Evolutionary conservation across 2,888 invertebrate genomes (phyloP), one percentile per base, ranked within the genome.

Genomic region (Helobdella robusta): DNA sequence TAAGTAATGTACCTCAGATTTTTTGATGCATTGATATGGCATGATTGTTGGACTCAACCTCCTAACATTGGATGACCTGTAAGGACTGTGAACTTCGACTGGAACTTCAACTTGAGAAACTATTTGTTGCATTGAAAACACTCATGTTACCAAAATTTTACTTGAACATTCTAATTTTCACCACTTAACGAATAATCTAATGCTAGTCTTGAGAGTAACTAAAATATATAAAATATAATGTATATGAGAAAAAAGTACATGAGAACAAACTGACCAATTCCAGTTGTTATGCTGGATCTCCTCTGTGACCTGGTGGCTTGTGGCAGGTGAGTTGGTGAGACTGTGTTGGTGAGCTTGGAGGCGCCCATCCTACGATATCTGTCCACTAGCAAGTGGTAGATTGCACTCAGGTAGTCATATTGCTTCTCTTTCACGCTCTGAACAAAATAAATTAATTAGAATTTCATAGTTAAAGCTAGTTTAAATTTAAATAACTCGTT

Each of bases 401-500:
- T 92, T 71, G 93, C 93, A 73, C 89, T 89, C 73, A 91, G 88
- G 82, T 91, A 91, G 81, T 94, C 92, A 79, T 90, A 94, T 3
- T 88, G 84, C 74, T 88, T 86, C 73, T 86, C 87, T 75, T 87
- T 86, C 62, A 94, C 86, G 28, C 91, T 88, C 85, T 89, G 84
- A 40, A 73, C 78, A 4, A 36, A 64, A n/a, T n/a, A n/a, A n/a
- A n/a, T n/a, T n/a, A n/a, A n/a, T n/a, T n/a, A n/a, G n/a, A n/a
- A n/a, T n/a, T n/a, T n/a, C n/a, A n/a, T n/a, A n/a, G n/a, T n/a
- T n/a, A n/a, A n/a, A n/a, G n/a, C n/a, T n/a, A n/a, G n/a, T n/a
- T n/a, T n/a, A n/a, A n/a, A n/a, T n/a, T n/a, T n/a, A n/a, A n/a
- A n/a, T n/a, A n/a, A n/a, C n/a, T n/a, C n/a, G n/a, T n/a, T n/a